Base-by-base conservation (phyloP, 2,888 invertebrate genomes). In the Aphidius colemani region DNA sequence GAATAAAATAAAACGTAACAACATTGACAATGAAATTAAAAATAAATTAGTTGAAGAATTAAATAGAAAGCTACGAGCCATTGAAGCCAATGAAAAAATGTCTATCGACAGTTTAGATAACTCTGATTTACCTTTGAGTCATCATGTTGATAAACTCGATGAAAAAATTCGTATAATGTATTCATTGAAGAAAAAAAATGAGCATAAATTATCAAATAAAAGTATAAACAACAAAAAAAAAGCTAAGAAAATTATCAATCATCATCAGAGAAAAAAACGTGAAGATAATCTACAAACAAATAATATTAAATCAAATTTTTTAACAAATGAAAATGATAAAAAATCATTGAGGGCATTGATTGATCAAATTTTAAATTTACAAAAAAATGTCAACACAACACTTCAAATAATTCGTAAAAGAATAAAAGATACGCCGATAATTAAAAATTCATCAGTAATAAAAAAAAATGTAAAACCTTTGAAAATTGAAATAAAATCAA, bases 301-400 rank as follows among this genome's bases (percentile, higher is more conserved):
- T 6, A 61, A 69, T 7, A 45, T 57, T n/a, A 46, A 45, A 7
- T 46, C 57, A 8, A 58, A 67, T 63, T 62, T 63, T 18, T 66
- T 70, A 62, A 69, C 71, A 3, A 63, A 66, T 46, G 69, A 71
- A 48, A 58, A 69, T 18, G 74, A 74, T 46, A 72, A 64, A 59
- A 64, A 70, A 55, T 69, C 71, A 3, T 55, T 72, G 49, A 69
- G 58, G 7, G 58, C 59, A 13, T 59, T 72, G 51, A 68, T 73
- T 40, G 65, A 70, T 39, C 70, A 70, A 53, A 70, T 72, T 30
- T 61, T 70, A 2, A 68, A 71, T 30, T 70, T 72, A 2, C 67
- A 72, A 45, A 72, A 67, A 43, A 73, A 72, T 49, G 72, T 72
- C 2, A 72, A 74, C 58, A 70, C 70, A n/a, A 74, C 74, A 7